Evolutionary conservation across 1,140 invertebrate genomes (phyloP).

Genomic region (Papilio xuthus): DNA sequence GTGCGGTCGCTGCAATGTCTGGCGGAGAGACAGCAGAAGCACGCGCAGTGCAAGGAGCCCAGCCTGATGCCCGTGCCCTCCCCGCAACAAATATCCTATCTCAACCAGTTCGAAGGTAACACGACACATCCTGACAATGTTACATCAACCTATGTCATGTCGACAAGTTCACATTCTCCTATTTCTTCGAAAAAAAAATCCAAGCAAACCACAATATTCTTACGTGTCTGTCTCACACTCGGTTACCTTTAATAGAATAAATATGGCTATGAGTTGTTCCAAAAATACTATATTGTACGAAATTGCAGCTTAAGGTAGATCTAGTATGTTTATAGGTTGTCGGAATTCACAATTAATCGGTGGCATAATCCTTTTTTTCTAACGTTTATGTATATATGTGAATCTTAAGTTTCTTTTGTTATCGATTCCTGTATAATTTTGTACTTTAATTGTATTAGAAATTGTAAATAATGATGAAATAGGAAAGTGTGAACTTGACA

Average conservation of each 20-base stretch:
- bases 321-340: not conserved
- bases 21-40: slow-evolving; percentile 88
- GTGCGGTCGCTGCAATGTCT: slow-evolving; percentile 90
- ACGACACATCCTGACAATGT: slow-evolving; percentile 6
- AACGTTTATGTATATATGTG: not conserved
- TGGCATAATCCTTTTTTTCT: not conserved
- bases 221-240: too few relatives aligned
- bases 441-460: not conserved
- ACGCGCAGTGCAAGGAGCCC: slow-evolving; percentile 86
- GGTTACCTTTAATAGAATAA: too few relatives aligned
- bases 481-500: slow-evolving; percentile 33
- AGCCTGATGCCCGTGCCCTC: slow-evolving; percentile 98
- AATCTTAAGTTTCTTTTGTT: not conserved
- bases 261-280: too few relatives aligned
- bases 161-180: slow-evolving; percentile 24
- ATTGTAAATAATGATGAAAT: not conserved
- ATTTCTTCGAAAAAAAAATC: too few relatives aligned
- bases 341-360: not conserved
- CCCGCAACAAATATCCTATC: slow-evolving; percentile 97
- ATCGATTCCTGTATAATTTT: not conserved
- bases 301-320: too few relatives aligned
- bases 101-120: slow-evolving; percentile 94
- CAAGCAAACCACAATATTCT: too few relatives aligned
- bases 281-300: too few relatives aligned
- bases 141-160: not conserved